Base-by-base conservation (phyloP, 2,797 vertebrate species). In the Protonibea diacanthus region DNA sequence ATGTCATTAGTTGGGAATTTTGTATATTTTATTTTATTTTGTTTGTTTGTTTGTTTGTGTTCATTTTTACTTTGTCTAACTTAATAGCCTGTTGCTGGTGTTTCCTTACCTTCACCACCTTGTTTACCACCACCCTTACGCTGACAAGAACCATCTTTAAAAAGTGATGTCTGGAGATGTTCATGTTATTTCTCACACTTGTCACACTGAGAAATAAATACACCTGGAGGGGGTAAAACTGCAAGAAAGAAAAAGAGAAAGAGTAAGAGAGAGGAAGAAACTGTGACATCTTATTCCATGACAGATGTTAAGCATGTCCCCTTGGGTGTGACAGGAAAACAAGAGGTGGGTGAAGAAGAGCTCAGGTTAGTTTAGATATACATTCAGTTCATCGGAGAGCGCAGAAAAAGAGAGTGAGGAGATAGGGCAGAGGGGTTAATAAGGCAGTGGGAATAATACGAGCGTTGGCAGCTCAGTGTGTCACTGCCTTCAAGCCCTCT, bases 361-460 rank as follows among this genome's bases (percentile, higher is more conserved):
- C 74, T 82, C 62, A 51, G 78, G 69, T 86, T 66, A 21, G 81
- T 89, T 87, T 58, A 61, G 71, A 65, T 71, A 73, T 15, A 77
- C 67, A 68, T 71, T 79, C 66, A 53, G 85, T 82, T 89, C 80
- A 86, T 83, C 76, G 73, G 69, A 78, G 81, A 76, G 76, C 13
- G n/a, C 55, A 42, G 64, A 51, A 74, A 38, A 55, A 74, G 60
- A 72, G 55, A 66, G 71, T 42, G 68, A 38, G 52, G 69, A 72
- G 87, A 67, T 80, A 83, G 83, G 91, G 91, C 88, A 90, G 82
- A 78, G 87, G 96, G 97, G 97, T 99, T 99, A 98, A 97, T 96
- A 97, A 97, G 96, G 95, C 96, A 95, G 95, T 94, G 94, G 96
- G 97, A 96, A 96, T 96, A 94, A 96, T 96, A 96, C 96, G 94